A percentile compares a stretch with the other conserved stretches of the same genome.
Conservation (phyloP, 1,140 invertebrate species). For the Calephelis virginiensis region DNA sequence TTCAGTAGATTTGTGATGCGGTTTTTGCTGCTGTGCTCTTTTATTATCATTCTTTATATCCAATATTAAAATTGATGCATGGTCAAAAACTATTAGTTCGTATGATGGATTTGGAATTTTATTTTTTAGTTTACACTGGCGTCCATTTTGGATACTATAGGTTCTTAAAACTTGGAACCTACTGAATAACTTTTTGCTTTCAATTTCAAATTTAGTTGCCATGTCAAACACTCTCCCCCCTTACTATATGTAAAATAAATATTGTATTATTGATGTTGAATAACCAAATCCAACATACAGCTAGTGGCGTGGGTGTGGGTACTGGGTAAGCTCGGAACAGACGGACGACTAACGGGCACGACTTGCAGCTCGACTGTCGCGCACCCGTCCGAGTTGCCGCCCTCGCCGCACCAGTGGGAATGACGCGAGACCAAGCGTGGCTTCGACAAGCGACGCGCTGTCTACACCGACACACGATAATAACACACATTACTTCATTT, state of each 20-base stretch:
- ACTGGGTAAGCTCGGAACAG: slow-evolving; percentile 24
- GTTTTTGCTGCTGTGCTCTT: slow-evolving; percentile 62
- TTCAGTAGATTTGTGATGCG: slow-evolving; percentile 68
- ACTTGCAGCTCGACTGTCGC: slow-evolving; percentile 96
- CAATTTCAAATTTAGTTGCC: no score
- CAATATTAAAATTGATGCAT: slow-evolving; percentile 53
- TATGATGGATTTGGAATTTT: slow-evolving; percentile 46
- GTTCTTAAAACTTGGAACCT: slow-evolving; percentile 3
- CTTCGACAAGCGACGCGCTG: slow-evolving; percentile 51
- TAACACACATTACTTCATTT: background rate
- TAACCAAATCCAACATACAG: slow-evolving; percentile 31
- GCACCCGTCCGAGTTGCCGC: slow-evolving; percentile 97
- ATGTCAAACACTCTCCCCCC: no score
- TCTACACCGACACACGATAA: slow-evolving; percentile 51
- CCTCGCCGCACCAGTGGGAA: slow-evolving; percentile 98
- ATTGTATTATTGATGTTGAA: background rate
- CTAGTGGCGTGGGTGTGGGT: slow-evolving; percentile 59
- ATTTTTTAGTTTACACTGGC: background rate
- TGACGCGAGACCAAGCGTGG: slow-evolving; percentile 79
- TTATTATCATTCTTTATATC: slow-evolving; percentile 47
- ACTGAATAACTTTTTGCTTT: background rate
- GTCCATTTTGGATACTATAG: background rate
- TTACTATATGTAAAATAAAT: background rate
- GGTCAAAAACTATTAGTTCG: slow-evolving; percentile 41
- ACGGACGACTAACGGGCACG: slow-evolving; percentile 39